Percentiles rank a stretch among this genome's conserved stretches.
phyloP scores from a whole-genome alignment of 2,888 invertebrate species.

The Parnassius smintheus region DNA sequence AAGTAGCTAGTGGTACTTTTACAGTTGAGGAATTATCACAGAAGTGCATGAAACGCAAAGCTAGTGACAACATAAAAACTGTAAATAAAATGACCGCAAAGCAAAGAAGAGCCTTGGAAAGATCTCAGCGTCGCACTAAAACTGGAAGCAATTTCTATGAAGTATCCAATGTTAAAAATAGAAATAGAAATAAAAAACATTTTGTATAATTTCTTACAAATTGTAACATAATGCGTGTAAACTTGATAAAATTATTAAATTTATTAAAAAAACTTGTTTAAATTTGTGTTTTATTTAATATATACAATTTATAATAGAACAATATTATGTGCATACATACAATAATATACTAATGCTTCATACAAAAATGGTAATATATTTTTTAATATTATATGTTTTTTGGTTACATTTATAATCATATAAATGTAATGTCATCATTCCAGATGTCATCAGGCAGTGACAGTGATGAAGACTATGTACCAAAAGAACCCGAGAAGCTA shows the following conservation, averaged over 20 bases:
- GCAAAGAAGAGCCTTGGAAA: conserved; percentile 87
- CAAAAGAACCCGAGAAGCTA: conserved; percentile 82
- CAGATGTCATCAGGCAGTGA: conserved; percentile 85
- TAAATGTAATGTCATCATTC: background rate
- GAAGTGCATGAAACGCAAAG: conserved; percentile 56
- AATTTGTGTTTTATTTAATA: too few species aligned
- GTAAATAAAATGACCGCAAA: conserved; percentile 86
- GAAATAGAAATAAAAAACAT: conserved; percentile 87
- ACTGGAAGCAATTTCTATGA: conserved; percentile 95
- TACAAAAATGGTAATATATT: background rate
- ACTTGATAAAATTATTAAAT: too few species aligned
- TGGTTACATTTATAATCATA: background rate
- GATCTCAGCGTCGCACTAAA: conserved; percentile 88
- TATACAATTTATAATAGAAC: too few species aligned
- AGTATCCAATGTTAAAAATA: conserved; percentile 93
- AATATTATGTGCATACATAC: too few species aligned
- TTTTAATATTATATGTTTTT: background rate
- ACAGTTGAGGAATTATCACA: conserved; percentile 76
- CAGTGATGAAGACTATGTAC: conserved; percentile 90
- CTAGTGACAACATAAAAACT: conserved; percentile 36
- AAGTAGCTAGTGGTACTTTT: conserved; percentile 79
- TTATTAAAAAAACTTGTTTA: too few species aligned
- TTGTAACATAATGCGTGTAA: background rate
- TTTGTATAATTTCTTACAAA: conserved; percentile 30
- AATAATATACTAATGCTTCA: too few species aligned